These are phyloP conservation scores for Ia io DNA, from an alignment of 2,113 vertebrate genomes.

Conservation along the genomic window DNA sequence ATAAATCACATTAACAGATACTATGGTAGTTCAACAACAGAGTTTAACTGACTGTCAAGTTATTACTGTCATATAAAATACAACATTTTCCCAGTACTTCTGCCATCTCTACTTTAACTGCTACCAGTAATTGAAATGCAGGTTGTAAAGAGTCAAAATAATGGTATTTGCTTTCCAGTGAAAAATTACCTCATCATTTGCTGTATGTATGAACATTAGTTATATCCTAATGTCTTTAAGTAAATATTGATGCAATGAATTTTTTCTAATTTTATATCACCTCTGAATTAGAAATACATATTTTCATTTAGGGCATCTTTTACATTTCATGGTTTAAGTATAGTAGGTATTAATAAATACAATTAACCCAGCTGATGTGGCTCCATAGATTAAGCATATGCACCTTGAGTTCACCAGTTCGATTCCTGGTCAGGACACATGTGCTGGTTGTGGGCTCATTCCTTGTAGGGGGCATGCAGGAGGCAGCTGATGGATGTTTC, in stretches of 20 bases:
- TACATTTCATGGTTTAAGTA: constrained; percentile 10
- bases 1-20: neutral
- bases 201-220: neutral
- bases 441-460: too few species aligned
- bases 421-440: too few species aligned
- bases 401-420: too few species aligned
- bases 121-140: neutral
- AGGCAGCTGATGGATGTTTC: too few species aligned
- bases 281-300: constrained; percentile 24
- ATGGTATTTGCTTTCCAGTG: neutral
- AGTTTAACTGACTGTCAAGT: neutral
- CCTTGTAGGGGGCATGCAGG: too few species aligned
- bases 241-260: neutral
- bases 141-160: constrained; percentile 22
- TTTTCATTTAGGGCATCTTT: constrained; percentile 23
- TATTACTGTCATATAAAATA: neutral
- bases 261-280: neutral
- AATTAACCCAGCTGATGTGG: neutral
- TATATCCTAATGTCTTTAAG: neutral
- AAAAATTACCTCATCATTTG: neutral
- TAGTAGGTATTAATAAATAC: neutral
- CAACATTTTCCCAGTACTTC: neutral
- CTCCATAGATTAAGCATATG: too few species aligned
- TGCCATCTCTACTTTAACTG: neutral
- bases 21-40: neutral